These are phyloP conservation scores for Neolamprologus brichardi DNA, from an alignment of 2,113 vertebrate species.

Conservation along the genomic window DNA sequence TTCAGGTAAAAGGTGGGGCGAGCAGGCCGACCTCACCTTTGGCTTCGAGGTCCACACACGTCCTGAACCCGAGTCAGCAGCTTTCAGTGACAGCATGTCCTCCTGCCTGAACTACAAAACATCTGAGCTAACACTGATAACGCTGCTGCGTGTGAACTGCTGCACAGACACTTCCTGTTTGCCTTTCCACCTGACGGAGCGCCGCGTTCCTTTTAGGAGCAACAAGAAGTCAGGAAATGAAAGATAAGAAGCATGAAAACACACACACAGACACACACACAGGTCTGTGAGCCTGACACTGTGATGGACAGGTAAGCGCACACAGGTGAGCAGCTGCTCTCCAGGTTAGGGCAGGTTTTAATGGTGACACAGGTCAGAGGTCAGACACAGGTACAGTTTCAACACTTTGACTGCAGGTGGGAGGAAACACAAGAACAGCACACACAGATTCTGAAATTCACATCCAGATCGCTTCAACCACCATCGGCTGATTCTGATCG, in stretches of 20 bases:
- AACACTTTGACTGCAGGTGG: neutral
- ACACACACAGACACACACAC: neutral
- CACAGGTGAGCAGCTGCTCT: neutral
- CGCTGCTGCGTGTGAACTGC: neutral
- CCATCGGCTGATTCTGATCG: neutral
- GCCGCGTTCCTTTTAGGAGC: neutral
- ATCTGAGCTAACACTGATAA: neutral
- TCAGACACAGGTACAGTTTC: neutral
- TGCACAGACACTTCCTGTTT: conserved; percentile 3
- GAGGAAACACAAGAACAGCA: neutral
- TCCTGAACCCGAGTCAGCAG: neutral
- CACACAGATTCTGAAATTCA: neutral
- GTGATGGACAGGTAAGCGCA: neutral
- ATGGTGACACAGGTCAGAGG: neutral
- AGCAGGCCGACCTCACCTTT: neutral
- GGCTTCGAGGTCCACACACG: fast-evolving
- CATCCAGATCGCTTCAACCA: neutral
- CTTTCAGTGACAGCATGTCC: neutral
- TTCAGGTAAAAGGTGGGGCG: neutral
- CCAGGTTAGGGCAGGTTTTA: conserved; percentile 18
- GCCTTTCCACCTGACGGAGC: neutral
- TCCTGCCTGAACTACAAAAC: neutral
- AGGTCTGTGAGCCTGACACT: neutral
- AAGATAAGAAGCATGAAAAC: conserved; percentile 15
- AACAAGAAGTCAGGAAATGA: conserved; percentile 36